Evolutionary conservation across 2,113 vertebrate genomes (phyloP).

Genomic region (Chiloscyllium plagiosum): DNA sequence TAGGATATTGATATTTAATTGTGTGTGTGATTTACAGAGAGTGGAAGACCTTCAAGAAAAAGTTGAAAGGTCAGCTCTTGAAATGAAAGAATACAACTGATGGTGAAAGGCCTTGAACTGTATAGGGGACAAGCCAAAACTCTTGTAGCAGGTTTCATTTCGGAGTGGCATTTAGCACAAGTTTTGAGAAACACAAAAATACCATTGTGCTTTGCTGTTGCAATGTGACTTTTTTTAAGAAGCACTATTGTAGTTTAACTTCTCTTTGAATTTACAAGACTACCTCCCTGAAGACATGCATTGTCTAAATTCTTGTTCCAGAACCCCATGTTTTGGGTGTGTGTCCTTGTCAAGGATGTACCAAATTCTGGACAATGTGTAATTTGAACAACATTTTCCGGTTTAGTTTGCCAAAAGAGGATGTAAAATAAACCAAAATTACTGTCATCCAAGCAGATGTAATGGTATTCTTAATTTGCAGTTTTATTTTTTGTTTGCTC

Average conservation of each 20-base stretch:
- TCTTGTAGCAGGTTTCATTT: background rate
- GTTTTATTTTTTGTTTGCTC: background rate
- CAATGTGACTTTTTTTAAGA: background rate
- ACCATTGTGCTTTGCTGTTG: background rate
- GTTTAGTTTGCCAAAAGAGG: background rate
- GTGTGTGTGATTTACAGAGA: constrained; percentile 31
- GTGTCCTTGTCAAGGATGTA: background rate
- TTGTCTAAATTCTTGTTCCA: background rate
- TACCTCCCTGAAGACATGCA: background rate
- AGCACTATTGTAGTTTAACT: background rate
- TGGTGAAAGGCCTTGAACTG: background rate
- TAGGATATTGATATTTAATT: constrained; percentile 36
- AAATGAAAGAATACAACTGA: background rate
- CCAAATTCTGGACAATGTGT: background rate
- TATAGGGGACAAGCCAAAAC: background rate
- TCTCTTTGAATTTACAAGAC: background rate
- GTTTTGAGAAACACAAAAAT: background rate
- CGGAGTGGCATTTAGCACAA: background rate
- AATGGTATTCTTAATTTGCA: background rate
- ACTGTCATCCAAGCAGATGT: background rate
- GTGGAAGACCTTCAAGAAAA: background rate
- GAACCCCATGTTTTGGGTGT: background rate
- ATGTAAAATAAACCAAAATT: background rate
- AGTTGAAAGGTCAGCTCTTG: constrained; percentile 31
- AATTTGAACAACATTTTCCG: background rate